phyloP scores from a whole-genome alignment of 2,797 vertebrate genomes.

The Smutsia temminckii region DNA sequence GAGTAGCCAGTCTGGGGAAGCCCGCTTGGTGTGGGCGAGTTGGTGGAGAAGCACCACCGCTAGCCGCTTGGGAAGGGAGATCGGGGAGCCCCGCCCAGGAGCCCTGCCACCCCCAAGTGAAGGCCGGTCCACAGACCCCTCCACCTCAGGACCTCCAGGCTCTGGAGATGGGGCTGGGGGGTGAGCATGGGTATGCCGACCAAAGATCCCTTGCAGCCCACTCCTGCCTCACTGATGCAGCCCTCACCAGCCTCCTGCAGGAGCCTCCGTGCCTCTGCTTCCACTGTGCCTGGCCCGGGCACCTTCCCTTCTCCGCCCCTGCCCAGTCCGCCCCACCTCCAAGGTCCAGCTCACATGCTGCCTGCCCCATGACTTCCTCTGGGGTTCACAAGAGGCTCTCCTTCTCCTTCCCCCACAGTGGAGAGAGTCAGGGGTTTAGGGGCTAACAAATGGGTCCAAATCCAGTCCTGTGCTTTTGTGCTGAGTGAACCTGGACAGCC shows the following conservation, averaged over 20 bases:
- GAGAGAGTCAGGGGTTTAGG: neutral
- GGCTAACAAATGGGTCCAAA: neutral
- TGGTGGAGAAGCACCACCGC: neutral
- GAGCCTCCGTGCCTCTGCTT: rapidly evolving
- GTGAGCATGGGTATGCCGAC: too few relatives aligned
- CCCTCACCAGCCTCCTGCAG: neutral
- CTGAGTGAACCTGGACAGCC: neutral
- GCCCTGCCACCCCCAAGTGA: too few relatives aligned
- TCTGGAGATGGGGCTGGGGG: too few relatives aligned
- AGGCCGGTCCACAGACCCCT: neutral
- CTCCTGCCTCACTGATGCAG: neutral
- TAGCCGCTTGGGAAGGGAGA: neutral
- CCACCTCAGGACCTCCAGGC: rapidly evolving
- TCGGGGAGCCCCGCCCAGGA: rapidly evolving
- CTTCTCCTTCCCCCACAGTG: neutral
- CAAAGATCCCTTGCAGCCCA: rapidly evolving
- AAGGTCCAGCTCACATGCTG: rapidly evolving
- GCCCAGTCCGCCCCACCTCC: neutral
- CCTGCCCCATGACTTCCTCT: neutral
- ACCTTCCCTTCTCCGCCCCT: neutral
- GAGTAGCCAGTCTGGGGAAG: neutral
- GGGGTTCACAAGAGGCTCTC: rapidly evolving
- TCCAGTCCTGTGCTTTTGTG: neutral
- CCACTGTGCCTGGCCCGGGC: neutral
- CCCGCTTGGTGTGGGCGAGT: rapidly evolving